Evolutionary conservation across 1,140 invertebrate genomes (phyloP).

Genomic region (Drosophila azteca): DNA sequence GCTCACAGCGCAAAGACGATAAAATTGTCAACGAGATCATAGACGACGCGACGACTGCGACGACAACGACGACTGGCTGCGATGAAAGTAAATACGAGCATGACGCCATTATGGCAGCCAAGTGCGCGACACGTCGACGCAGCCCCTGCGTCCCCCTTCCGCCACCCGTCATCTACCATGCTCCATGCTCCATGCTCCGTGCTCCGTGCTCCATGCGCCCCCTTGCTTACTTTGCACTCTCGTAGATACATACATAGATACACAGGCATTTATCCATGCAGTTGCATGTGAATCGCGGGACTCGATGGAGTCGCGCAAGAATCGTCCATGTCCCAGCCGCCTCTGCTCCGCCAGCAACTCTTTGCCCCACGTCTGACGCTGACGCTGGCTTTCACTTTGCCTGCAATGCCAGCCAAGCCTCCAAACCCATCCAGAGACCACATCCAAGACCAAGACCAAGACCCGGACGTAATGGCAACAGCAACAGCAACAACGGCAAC

Average conservation of each 20-base stretch:
- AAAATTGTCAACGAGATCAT: slow-evolving; percentile 83
- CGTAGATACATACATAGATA: slow-evolving; percentile 41
- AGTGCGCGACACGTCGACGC: slow-evolving; percentile 69
- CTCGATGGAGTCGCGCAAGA: slow-evolving; percentile 30
- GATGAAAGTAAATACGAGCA: slow-evolving; percentile 82
- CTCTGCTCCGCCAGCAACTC: slow-evolving; percentile 8
- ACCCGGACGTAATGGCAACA: slow-evolving; percentile 48
- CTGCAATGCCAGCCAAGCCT: slow-evolving; percentile 38
- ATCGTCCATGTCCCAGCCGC: slow-evolving; percentile 14
- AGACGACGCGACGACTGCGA: slow-evolving; percentile 63
- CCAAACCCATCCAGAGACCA: slow-evolving; percentile 37
- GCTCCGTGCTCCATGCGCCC: neutral
- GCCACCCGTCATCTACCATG: neutral
- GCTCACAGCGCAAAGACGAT: slow-evolving; percentile 65
- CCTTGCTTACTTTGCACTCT: slow-evolving; percentile 8
- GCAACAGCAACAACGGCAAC: slow-evolving; percentile 40
- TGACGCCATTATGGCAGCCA: slow-evolving; percentile 79
- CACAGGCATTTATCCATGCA: slow-evolving; percentile 21
- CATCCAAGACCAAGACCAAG: slow-evolving; percentile 24
- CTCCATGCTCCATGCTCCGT: neutral
- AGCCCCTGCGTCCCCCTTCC: neutral
- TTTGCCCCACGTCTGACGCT: slow-evolving; percentile 6
- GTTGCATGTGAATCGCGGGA: slow-evolving; percentile 32
- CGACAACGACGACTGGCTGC: slow-evolving; percentile 52
- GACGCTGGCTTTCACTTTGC: slow-evolving; percentile 52